Evolutionary conservation across 2,797 vertebrate species (phyloP).

Genomic region (Oryzias dopingdopingensis): DNA sequence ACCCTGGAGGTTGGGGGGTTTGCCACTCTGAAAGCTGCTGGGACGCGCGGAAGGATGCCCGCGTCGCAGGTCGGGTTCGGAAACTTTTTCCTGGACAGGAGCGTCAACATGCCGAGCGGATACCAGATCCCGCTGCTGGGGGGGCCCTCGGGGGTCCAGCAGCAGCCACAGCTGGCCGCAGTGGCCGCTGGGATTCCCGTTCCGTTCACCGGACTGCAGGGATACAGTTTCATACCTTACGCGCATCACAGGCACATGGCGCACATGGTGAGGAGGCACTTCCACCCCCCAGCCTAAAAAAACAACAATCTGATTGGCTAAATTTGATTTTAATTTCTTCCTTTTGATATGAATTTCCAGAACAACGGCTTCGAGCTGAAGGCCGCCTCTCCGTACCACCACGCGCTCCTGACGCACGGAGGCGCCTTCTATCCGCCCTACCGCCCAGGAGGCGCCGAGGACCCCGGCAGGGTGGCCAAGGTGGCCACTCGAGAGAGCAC

Average conservation of each 20-base stretch:
- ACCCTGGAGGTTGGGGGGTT: constrained; percentile 1
- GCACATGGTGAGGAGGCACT: constrained; percentile 70
- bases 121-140: constrained; percentile 77
- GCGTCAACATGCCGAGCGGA: constrained; percentile 69
- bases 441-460: constrained; percentile 65
- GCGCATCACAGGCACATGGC: constrained; percentile 75
- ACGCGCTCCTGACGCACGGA: constrained; percentile 70
- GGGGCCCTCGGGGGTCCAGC: constrained; percentile 60
- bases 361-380: constrained; percentile 75
- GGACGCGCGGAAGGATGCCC: constrained; percentile 71
- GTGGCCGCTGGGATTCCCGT: constrained; percentile 72
- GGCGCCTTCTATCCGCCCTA: constrained; percentile 73
- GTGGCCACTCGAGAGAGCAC: constrained; percentile 83
- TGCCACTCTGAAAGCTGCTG: constrained; percentile 31
- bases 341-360: constrained; percentile 51
- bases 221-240: constrained; percentile 80
- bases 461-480: constrained; percentile 75
- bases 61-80: constrained; percentile 79
- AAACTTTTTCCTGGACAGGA: constrained; percentile 76
- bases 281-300: neutral
- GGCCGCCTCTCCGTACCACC: constrained; percentile 72
- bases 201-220: constrained; percentile 78
- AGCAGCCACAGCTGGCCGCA: constrained; percentile 67
- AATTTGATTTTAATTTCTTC: neutral
- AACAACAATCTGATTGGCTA: neutral